Base-by-base conservation (phyloP, 2,888 invertebrate species). In the Conistra vaccinii region DNA sequence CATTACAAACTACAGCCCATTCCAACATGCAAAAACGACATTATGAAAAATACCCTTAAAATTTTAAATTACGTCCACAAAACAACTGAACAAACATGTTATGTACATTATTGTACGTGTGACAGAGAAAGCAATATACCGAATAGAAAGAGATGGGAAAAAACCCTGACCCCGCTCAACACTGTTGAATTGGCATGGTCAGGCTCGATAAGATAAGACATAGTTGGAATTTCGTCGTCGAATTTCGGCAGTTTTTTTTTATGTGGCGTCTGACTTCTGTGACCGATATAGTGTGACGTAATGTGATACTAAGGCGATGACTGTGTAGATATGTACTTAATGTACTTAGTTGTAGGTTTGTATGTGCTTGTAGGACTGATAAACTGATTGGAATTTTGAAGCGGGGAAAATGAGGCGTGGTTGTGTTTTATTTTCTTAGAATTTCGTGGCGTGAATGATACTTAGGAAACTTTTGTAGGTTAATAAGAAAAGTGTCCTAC, bases 121-220 rank as follows among this genome's bases (percentile, higher is more conserved):
- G 76, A 88, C 67, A 75, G 86, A 88, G 88, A 89, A 1, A 80
- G 73, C 35, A 14, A 29, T 73, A 78, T 62, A 42, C 12, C 17
- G 53, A 53, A 67, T 51, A 23, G 83, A 83, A 81, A 92, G 82
- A 69, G 93, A 89, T 81, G 89, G 61, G 61, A 65, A 65, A 86
- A 68, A 90, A 88, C 94, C 95, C 94, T 95, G 95, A 96, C 95
- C 95, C 93, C 91, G 89, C 89, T 62, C 93, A 95, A 95, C 89
- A 87, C 87, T 62, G 66, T 89, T 88, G 87, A 92, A 92, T 90
- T 89, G 76, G 86, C 80, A 80, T 89, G 95, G 95, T 95, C 95
- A 94, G 92, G 93, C 90, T 89, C 90, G 91, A 91, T 88, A 84
- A 81, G 93, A 94, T 94, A 93, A 89, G 84, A 26, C 29, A 67